Percentiles rank a stretch among this genome's conserved stretches.
phyloP scores from a whole-genome alignment of 2,797 vertebrate genomes.

The Artibeus jamaicensis region DNA sequence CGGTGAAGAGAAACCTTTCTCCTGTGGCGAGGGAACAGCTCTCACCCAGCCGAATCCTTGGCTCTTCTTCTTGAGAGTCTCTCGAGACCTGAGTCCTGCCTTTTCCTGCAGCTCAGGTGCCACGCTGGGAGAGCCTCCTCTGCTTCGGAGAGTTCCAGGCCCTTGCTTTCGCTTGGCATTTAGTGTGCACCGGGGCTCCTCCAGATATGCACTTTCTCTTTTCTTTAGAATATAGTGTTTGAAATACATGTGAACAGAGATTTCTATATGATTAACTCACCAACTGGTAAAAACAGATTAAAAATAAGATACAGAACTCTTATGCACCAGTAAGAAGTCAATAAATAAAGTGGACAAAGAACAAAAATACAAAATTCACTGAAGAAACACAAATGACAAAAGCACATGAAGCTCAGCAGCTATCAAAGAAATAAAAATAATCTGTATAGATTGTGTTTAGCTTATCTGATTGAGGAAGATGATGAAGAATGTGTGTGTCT shows the following conservation, averaged over 20 bases:
- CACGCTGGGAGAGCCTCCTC: neutral
- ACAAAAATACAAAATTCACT: neutral
- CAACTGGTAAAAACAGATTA: neutral
- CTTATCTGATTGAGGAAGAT: neutral
- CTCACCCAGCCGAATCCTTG: neutral
- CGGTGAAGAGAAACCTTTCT: neutral
- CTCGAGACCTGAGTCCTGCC: neutral
- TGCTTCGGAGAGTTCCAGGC: neutral
- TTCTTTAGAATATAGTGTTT: neutral
- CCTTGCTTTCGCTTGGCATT: neutral
- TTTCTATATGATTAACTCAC: neutral
- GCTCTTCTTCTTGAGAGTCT: neutral
- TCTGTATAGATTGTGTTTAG: neutral
- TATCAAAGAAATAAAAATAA: neutral
- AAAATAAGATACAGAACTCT: neutral
- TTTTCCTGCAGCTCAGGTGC: neutral
- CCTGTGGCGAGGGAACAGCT: neutral
- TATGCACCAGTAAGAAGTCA: neutral
- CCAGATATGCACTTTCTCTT: neutral
- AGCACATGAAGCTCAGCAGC: neutral
- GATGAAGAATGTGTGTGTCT: neutral
- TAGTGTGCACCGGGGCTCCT: neutral
- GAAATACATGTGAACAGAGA: neutral
- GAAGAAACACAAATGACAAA: neutral
- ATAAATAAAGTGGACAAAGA: neutral